phyloP scores from a whole-genome alignment of 2,113 vertebrate species.

The Marmota monax region DNA sequence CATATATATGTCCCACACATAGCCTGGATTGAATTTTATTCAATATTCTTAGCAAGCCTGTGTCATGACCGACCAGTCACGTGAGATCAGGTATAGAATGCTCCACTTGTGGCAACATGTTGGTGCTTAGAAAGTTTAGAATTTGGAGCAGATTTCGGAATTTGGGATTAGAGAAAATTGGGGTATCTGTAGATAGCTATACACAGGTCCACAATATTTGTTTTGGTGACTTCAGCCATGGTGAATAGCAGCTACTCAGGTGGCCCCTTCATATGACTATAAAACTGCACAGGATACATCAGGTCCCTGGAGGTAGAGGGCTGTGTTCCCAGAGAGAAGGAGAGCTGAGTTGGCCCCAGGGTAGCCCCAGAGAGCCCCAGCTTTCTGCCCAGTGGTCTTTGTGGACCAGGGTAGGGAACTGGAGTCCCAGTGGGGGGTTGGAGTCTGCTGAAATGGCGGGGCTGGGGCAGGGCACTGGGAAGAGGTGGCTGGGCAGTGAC shows the following conservation, averaged over 20 bases:
- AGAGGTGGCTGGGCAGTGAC: neutral
- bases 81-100: neutral
- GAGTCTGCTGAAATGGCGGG: neutral
- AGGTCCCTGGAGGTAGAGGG: neutral
- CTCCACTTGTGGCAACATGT: neutral
- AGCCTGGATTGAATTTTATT: neutral
- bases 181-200: neutral
- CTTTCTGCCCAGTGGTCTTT: neutral
- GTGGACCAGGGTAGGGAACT: neutral
- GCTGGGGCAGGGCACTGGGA: neutral
- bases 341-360: no score
- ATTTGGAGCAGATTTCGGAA: neutral
- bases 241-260: neutral
- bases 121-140: neutral
- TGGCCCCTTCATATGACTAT: no score
- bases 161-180: neutral
- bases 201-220: neutral
- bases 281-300: neutral
- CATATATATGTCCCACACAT: neutral
- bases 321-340: neutral
- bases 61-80: neutral
- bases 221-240: neutral
- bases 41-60: neutral
- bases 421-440: accelerated
- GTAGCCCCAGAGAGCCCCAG: accelerated